Evolutionary conservation across 2,113 vertebrate species (phyloP).

Genomic region (Phalacrocorax carbo): DNA sequence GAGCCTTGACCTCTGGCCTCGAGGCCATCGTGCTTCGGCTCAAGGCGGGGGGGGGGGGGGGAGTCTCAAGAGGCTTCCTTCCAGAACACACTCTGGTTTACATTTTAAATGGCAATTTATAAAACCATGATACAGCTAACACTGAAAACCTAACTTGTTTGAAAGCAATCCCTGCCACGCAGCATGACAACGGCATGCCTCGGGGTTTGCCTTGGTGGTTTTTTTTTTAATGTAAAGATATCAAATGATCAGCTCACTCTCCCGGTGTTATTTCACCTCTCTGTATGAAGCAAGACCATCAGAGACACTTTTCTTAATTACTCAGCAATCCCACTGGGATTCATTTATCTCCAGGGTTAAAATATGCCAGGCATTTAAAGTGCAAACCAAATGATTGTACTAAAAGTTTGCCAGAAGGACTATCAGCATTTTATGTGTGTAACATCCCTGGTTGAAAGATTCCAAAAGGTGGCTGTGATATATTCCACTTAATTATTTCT

Average conservation of each 20-base stretch:
- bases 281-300: constrained; percentile 7
- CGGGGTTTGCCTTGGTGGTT: not conserved
- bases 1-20: not conserved
- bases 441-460: not conserved
- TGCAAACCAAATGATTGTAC: not conserved
- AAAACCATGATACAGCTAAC: not conserved
- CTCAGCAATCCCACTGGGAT: constrained; percentile 48
- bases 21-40: fast-evolving
- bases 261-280: not conserved
- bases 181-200: not conserved
- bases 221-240: not conserved
- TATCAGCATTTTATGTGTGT: not conserved
- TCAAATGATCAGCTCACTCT: constrained; percentile 2
- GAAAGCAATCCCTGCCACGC: not conserved
- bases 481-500: not conserved
- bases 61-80: not conserved
- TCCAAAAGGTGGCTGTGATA: not conserved
- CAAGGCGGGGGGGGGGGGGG: not conserved
- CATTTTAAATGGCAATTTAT: constrained; percentile 35
- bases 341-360: constrained; percentile 47
- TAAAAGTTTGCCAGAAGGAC: constrained; percentile 36
- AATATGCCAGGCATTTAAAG: constrained; percentile 24
- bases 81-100: not conserved
- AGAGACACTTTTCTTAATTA: constrained; percentile 55
- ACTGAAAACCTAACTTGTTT: not conserved